phyloP scores from a whole-genome alignment of 2,113 vertebrate species.

The Actenoides hombroni region DNA sequence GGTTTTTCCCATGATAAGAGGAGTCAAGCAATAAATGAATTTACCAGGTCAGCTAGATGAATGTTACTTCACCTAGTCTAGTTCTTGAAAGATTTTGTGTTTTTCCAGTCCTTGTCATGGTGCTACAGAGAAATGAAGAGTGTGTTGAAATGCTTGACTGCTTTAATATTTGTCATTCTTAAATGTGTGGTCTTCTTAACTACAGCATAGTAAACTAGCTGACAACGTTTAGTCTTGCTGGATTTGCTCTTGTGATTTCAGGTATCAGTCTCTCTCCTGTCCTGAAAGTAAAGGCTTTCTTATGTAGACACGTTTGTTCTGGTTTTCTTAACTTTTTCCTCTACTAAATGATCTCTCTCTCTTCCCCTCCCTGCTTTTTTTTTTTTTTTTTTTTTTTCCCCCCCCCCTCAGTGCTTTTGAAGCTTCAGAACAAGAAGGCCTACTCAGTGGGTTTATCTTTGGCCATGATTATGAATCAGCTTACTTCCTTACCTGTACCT shows the following conservation, averaged over 20 bases:
- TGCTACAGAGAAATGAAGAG: not conserved
- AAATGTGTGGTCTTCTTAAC: not conserved
- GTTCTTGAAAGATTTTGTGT: not conserved
- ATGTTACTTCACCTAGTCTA: not conserved
- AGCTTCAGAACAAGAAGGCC: constrained; percentile 79
- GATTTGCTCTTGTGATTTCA: not conserved
- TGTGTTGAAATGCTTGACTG: not conserved
- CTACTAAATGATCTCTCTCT: constrained; percentile 2
- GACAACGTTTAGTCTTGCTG: not conserved
- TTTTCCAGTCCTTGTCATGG: not conserved
- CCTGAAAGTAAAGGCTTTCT: not conserved
- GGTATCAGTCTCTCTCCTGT: not conserved
- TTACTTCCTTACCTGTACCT: constrained; percentile 88
- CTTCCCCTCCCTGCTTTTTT: not conserved
- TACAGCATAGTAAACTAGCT: not conserved
- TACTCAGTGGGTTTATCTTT: constrained; percentile 81
- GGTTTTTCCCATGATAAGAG: not conserved
- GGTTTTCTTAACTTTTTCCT: not conserved
- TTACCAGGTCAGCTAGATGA: not conserved
- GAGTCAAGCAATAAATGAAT: not conserved
- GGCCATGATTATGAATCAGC: constrained; percentile 83
- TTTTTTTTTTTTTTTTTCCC: not conserved
- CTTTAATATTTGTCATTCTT: not conserved
- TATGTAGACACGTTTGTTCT: not conserved
- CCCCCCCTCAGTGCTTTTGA: constrained; percentile 77